Evolutionary conservation across 2,888 invertebrate species (phyloP).

Genomic region (Halocaridina rubra): DNA sequence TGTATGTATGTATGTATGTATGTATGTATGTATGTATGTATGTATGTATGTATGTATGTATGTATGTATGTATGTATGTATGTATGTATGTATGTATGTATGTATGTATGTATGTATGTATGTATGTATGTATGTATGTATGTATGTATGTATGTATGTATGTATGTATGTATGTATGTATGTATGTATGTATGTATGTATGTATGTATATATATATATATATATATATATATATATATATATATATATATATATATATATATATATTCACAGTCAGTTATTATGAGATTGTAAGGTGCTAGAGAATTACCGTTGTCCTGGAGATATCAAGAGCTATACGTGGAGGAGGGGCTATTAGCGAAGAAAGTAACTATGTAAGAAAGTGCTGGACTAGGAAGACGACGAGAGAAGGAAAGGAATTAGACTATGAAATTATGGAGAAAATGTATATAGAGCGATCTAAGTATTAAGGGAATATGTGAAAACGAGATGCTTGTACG

Average conservation of each 20-base stretch:
- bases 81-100: not conserved
- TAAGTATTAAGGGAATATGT: too few species aligned
- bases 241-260: not conserved
- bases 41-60: not conserved
- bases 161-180: not conserved
- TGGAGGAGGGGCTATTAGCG: too few species aligned
- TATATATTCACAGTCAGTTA: not conserved
- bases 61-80: not conserved
- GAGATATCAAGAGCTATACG: too few species aligned
- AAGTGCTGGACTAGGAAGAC: too few species aligned
- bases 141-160: not conserved
- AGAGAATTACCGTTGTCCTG: too few species aligned
- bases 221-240: not conserved
- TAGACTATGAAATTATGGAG: too few species aligned
- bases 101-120: not conserved
- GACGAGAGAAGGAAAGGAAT: too few species aligned
- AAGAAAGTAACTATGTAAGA: too few species aligned
- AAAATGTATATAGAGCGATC: too few species aligned
- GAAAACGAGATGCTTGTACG: too few species aligned
- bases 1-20: not conserved
- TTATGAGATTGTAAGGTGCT: too few species aligned
- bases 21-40: not conserved
- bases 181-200: not conserved
- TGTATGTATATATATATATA: conserved; percentile 4
- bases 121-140: not conserved